Base-by-base conservation (phyloP, 2,888 invertebrate genomes). In the Mesochorus sp. region DNA sequence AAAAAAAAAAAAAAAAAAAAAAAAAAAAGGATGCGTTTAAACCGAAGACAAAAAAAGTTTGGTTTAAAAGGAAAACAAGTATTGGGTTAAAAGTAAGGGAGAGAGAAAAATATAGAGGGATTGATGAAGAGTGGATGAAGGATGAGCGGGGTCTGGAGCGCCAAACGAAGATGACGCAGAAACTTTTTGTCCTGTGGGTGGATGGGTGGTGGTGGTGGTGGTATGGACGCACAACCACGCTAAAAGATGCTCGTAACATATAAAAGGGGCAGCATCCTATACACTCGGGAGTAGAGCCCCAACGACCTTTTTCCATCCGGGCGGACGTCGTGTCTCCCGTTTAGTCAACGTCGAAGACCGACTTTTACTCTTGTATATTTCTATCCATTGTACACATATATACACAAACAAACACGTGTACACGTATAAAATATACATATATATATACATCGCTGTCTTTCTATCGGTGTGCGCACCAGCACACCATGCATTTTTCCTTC, bases 271-370 rank as follows among this genome's bases (percentile, higher is more conserved):
- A 59, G 10, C 12, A 31, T 21, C 47, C 5, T 47, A 42, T n/a
- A 59, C 39, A 31, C 14, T 59, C n/a, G n/a, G n/a, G n/a, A n/a
- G n/a, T 10, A 26, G 17, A 61, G 5, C 44, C 44, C 17, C 8
- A 49, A 31, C 31, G 21, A 47, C 3, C 57, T 31, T 34, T 34
- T 64, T 61, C 42, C 24, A 59, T 59, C 61, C 28, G 17, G 61
- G 42, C 42, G 61, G 57, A 34, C 34, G 34, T 82, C 85, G 83
- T 84, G 85, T 85, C 87, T 86, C 87, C n/a, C n/a, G 86, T 87
- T 87, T 87, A 87, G 85, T 87, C 85, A 87, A 86, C 83, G 87
- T 87, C 87, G 85, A 87, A 86, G 84, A 70, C 82, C 84, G 85
- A 85, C 85, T 82, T 82, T 31, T 44, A 51, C 28, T 75, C 26